phyloP scores from a whole-genome alignment of 2,888 invertebrate species.

The Campopleginae sp. region DNA sequence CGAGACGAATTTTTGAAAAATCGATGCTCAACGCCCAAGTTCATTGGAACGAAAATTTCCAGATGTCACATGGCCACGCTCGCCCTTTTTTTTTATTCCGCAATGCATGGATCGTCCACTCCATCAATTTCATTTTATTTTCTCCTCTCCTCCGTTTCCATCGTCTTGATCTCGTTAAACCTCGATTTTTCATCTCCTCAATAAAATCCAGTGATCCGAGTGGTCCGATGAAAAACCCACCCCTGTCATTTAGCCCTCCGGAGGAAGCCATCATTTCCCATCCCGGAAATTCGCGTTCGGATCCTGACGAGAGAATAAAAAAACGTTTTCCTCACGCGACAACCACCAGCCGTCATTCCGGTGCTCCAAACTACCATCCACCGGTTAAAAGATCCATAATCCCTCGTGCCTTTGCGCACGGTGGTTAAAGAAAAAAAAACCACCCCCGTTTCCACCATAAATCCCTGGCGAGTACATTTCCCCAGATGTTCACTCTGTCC shows the following conservation, averaged over 20 bases:
- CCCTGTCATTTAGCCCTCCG: conserved; percentile 9
- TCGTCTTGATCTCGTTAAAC: conserved; percentile 20
- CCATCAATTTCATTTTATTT: conserved; percentile 32
- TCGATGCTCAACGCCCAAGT: conserved; percentile 20
- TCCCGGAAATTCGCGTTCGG: conserved; percentile 1
- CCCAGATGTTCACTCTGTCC: conserved; percentile 21
- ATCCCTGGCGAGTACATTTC: background rate
- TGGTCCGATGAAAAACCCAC: conserved; percentile 14
- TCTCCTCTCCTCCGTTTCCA: background rate
- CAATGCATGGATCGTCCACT: conserved; percentile 25
- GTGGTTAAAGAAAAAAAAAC: conserved; percentile 55
- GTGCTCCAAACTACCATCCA: conserved; percentile 19
- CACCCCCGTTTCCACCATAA: conserved; percentile 42
- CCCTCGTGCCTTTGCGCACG: conserved; percentile 17
- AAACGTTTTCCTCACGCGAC: background rate
- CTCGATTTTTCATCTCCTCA: conserved; percentile 9
- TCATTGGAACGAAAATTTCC: conserved; percentile 69
- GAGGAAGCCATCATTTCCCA: conserved; percentile 23
- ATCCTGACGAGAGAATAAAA: background rate
- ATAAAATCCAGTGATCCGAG: conserved; percentile 19
- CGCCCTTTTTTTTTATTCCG: conserved; percentile 23
- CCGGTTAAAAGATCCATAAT: background rate
- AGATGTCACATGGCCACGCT: conserved; percentile 72
- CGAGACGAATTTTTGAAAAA: conserved; percentile 14
- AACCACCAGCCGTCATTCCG: conserved; percentile 12